These are phyloP conservation scores for Gopherus evgoodei DNA, from an alignment of 2,113 vertebrate species.

Conservation along the genomic window DNA sequence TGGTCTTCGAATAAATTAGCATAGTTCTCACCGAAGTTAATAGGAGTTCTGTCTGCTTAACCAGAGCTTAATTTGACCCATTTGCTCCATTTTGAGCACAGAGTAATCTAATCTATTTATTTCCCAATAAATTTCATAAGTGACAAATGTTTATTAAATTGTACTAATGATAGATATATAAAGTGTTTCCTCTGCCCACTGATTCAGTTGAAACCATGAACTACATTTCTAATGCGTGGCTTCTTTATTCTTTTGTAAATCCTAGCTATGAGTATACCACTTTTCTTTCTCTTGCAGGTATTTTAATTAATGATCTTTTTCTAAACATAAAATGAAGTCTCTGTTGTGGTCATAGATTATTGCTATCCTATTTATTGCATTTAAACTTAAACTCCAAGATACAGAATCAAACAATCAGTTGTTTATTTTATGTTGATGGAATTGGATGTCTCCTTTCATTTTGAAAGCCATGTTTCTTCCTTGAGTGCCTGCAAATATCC, in stretches of 20 bases:
- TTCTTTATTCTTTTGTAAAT: not conserved
- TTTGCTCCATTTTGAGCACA: not conserved
- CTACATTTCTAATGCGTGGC: fast-evolving
- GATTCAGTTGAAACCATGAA: not conserved
- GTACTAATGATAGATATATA: not conserved
- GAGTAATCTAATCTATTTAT: not conserved
- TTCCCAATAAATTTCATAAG: not conserved
- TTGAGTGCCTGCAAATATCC: not conserved
- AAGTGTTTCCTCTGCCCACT: not conserved
- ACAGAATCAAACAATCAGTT: not conserved
- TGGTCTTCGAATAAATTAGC: not conserved
- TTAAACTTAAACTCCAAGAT: not conserved
- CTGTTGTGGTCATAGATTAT: not conserved
- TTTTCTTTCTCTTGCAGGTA: not conserved
- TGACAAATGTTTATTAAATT: not conserved
- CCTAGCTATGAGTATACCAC: not conserved
- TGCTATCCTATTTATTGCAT: not conserved
- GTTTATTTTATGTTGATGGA: not conserved
- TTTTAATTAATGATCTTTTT: not conserved
- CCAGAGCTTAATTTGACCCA: not conserved
- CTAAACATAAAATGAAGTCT: not conserved
- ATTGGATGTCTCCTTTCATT: not conserved
- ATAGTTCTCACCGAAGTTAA: not conserved
- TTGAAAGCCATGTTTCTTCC: not conserved
- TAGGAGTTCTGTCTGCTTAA: not conserved